Conservation (phyloP, 2,797 vertebrate species). For the Paedocypris micromegethes region DNA sequence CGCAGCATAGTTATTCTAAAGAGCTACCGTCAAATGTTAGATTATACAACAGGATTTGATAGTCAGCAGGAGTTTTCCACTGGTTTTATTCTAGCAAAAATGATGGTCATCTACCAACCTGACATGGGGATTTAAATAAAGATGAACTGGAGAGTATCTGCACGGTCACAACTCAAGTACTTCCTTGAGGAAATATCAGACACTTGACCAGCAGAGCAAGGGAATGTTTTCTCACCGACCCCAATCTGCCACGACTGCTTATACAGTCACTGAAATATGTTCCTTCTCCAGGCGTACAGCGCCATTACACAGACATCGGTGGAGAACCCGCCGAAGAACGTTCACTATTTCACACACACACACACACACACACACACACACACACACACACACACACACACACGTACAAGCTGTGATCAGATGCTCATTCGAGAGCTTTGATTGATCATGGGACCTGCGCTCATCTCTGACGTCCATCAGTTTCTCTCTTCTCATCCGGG, state of each 20-base stretch:
- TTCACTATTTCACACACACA: no score
- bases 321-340: no score
- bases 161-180: not conserved
- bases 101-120: no score
- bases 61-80: not conserved
- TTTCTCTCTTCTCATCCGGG: not conserved
- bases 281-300: not conserved
- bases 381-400: no score
- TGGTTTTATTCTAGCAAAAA: not conserved
- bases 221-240: conserved; percentile 30
- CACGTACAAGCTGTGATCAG: no score
- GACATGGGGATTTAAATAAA: no score
- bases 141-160: conserved; percentile 1
- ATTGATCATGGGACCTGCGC: no score
- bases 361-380: no score
- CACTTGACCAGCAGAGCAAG: conserved; percentile 19
- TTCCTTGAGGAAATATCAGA: conserved; percentile 19
- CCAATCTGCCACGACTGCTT: conserved; percentile 31
- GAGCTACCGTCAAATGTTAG: no score
- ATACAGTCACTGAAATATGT: conserved; percentile 22
- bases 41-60: not conserved
- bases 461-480: no score
- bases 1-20: no score
- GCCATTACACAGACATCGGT: conserved; percentile 2
- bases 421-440: no score